Evolutionary conservation across 2,888 invertebrate species (phyloP).

Genomic region (Spilarctia lutea): DNA sequence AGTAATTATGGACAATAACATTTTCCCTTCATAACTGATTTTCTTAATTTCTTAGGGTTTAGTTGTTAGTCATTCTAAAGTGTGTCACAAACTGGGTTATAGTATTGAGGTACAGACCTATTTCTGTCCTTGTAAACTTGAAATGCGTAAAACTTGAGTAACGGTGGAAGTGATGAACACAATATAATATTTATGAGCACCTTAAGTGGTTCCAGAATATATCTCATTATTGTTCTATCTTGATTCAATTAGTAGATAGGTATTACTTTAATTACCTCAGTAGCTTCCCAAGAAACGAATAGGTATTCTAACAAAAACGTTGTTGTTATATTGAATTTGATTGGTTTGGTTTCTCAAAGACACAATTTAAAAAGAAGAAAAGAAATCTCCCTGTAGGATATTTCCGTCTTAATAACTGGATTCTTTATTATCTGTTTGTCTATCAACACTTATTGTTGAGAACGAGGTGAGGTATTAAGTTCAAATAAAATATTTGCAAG

Average conservation of each 20-base stretch:
- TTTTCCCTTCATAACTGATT: slow-evolving; percentile 41
- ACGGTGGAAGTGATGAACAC: neutral
- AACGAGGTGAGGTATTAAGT: no score
- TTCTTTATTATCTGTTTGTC: no score
- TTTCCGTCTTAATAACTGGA: no score
- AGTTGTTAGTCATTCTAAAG: slow-evolving; percentile 32
- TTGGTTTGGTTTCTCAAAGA: neutral
- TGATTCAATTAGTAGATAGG: neutral
- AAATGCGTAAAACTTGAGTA: slow-evolving; percentile 2
- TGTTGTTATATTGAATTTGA: neutral
- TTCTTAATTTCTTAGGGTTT: slow-evolving; percentile 40
- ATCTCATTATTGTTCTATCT: neutral
- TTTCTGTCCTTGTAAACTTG: slow-evolving; percentile 9
- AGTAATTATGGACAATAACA: slow-evolving; percentile 26
- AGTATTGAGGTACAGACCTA: slow-evolving; percentile 9
- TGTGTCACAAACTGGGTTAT: slow-evolving; percentile 27
- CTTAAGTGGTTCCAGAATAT: neutral
- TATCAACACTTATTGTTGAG: no score
- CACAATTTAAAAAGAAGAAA: no score
- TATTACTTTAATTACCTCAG: neutral
- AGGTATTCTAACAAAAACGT: neutral
- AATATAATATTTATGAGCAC: slow-evolving; percentile 3
- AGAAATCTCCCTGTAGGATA: no score
- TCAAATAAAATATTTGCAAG: no score
- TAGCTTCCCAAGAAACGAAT: neutral